Base-by-base conservation (phyloP, 2,113 vertebrate genomes). In the Panthera leo region DNA sequence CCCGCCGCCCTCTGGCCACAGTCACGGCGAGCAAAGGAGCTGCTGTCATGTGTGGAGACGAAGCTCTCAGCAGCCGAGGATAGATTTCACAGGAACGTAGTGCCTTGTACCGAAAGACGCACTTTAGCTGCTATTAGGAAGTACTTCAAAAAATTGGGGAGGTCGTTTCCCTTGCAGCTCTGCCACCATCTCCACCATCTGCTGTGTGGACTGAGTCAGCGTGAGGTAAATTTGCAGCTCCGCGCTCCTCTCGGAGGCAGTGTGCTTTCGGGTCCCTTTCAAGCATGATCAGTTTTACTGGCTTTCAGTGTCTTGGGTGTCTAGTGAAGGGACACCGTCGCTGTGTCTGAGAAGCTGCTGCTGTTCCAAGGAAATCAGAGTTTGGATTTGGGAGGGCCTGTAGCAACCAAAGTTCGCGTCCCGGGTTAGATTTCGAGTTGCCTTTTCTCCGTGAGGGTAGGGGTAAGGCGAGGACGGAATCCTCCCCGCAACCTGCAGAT, bases 141-240 rank as follows among this genome's bases (percentile, higher is more conserved):
- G 98, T 89, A 45, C 89, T 95, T 90, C 1, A 25, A 93, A 93
- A 97, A 88, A 75, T 14, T 31, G 71, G 90, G 94, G 95, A 95
- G 97, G 98, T 96, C 97, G 94, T 82, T 95, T 97, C 85, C 94
- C 95, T 97, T 19, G 92, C 97, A 83, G 97, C 91, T 94, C 94
- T 55, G 94, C 96, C 93, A 95, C 97, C 97, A 92, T 97, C 97
- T 96, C 96, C 93, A 96, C 97, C 97, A 96, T 97, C 97, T 96
- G 98, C 98, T 85, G 93, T 92, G 97, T 70, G 98, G 95, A 94
- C 97, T 90, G 98, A 96, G 97, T 91, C 97, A 94, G 97, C 97
- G 89, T 93, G 98, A 96, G 97, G 96, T 95, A 94, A 82, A 94
- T 89, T 2, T 68, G 98, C 98, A 92, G 94, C 95, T 92, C 55